Base-by-base conservation (phyloP, 2,888 invertebrate species). In the Trissolcus japonicus region DNA sequence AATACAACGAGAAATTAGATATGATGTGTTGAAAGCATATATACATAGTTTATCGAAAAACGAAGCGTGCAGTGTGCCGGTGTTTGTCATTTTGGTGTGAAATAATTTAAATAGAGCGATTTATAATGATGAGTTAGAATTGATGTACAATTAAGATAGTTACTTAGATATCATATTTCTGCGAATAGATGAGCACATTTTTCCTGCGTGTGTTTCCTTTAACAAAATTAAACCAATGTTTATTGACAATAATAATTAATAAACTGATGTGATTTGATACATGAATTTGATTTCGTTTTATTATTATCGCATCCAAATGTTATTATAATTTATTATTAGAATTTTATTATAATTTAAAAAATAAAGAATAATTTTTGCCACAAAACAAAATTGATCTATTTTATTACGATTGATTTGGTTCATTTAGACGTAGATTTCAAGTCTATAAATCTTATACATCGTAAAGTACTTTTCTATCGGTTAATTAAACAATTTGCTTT, bases 171-270 rank as follows among this genome's bases (percentile, higher is more conserved):
- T 59, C 51, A 59, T 51, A 35, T 9, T 35, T 59, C 53, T 67
- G 51, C 29, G 59, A 59, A 9, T 9, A 35, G 29, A 19, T 53
- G 29, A 53, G 59, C 46, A 62, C 50, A 54, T 57, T 35, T 35
- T 19, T 41, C 17, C 25, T 21, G 54, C 55, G 60, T 66, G 73
- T 67, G 35, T 35, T 35, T 54, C 53, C n/a, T 13, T 56, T 7
- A 61, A 56, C 6, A n/a, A 57, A 56, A 19, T 81, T 81, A 65
- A 77, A 81, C 78, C 81, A 80, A 81, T 86, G 82, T 85, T 84
- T 79, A 83, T 78, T 65, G 84, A 86, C 80, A 85, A 86, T 84
- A 85, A 86, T 84, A 80, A 85, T 80, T 71, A 85, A 85, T 83
- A 81, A 83, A 83, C 80, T 81, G 62, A 83, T 83, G 83, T 85